Base-by-base conservation (phyloP, 2,797 vertebrate genomes). In the Graptemys geographica region DNA sequence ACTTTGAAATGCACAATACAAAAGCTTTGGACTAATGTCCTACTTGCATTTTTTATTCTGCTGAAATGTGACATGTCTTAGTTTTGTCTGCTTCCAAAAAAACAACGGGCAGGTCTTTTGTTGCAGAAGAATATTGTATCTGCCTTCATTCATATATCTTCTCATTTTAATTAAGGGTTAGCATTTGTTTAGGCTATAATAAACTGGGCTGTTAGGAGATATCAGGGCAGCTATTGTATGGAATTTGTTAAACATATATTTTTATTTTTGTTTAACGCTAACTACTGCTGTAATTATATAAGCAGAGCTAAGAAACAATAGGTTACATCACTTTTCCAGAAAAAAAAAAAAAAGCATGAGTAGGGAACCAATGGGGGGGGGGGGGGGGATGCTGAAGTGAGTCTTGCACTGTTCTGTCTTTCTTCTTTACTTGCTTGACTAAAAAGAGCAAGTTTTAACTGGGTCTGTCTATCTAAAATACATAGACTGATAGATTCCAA, bases 1-100 rank as follows among this genome's bases (percentile, higher is more conserved):
- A 95, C 96, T 96, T 94, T 93, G 93, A 97, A 96, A 97, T 82
- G 83, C 95, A 92, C 90, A 56, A 74, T 6, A 92, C 88, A 88
- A 41, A 96, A 86, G 92, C 49, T 0, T 44, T 90, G 92, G 56
- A 90, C 92, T 83, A 87, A 92, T 87, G 95, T 89, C 88, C 81
- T 76, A 55, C 84, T 93, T 94, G 94, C 51, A 5, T 80, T 92
- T 94, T 55, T 82, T 79, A 52, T 85, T 84, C 94, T 87, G n/a
- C 84, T 87, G 81, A 87, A 94, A 85, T 74, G 92, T 80, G 93
- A 90, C 59, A n/a, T 9, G 41, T 49, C 81, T 95, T 53, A 25
- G n/a, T 51, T 94, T 55, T 74, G 49, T 82, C 88, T 91, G 51
- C 89, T 83, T 78, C 85, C 89, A 78, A 79, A 62, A 93, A 18